Base-by-base conservation (phyloP, 2,888 invertebrate genomes). In the Papilio elwesi region DNA sequence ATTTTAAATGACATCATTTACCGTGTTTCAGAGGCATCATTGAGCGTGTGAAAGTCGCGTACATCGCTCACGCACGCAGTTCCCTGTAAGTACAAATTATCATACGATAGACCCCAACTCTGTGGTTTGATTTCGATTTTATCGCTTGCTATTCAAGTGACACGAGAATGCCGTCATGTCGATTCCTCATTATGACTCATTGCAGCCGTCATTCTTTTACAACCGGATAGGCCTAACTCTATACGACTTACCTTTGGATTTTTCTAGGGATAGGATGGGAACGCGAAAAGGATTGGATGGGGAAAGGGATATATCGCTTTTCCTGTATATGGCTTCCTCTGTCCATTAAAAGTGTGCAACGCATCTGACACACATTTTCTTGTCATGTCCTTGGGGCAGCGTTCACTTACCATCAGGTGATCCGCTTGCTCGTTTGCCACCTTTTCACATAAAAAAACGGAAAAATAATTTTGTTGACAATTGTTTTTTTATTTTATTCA, bases 151-250 rank as follows among this genome's bases (percentile, higher is more conserved):
- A 76, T 77, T 76, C 76, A 76, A 78, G 76, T 75, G 76, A 68
- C 72, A 75, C 76, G 77, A 76, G 78, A 74, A 75, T 65, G 73
- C 75, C 75, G 74, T 77, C 77, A 78, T 78, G 72, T 76, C 78
- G 77, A 80, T 78, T 74, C 75, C 73, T 77, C 70, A 55, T 76
- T 75, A 78, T 80, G 78, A 80, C 75, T 78, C 76, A 78, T 62
- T 69, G 52, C 52, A 15, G 59, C 48, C 59, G 68, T 51, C 57
- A 73, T 66, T 65, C 62, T 9, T 62, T 10, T n/a, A 70, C 53
- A 69, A 65, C 64, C 65, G 73, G 38, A 48, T 43, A 67, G 16
- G 47, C 55, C 13, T 52, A 52, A 43, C n/a, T 43, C 10, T 43
- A 8, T 43, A 3, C 43, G 13, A 15, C 0, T n/a, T 36, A 12